Evolutionary conservation across 37 sponge, comb jelly and placozoan genomes (phyloP), one percentile per base, ranked within the genome.

Genomic region (Oopsacas minuta): DNA sequence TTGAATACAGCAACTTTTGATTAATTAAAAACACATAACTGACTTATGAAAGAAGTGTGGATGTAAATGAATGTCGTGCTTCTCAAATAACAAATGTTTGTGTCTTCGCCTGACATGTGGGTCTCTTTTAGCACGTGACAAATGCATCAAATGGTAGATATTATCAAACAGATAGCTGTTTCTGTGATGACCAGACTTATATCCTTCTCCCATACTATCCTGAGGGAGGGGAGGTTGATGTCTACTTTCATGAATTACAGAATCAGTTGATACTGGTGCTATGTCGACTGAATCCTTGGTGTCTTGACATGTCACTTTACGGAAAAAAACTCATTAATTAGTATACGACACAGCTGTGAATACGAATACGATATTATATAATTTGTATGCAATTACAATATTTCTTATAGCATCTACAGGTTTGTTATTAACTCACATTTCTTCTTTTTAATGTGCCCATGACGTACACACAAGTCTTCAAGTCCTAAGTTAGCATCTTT

Each of bases 31-130:
- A 15, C 8, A 42, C 8, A 42, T 42, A 42, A 15, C 20, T 61
- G 7, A 61, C 75, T 61, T 61, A n/a, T 61, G 75, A 34, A 61
- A 61, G 75, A 61, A 61, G 75, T 61, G 75, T n/a, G 75, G 75
- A n/a, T 61, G 75, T 5, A 61, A 34, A 61, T 61, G 75, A 3
- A 61, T 61, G 75, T 61, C 75, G 22, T 61, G 75, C 30, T 61
- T 61, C 75, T 61, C 75, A 34, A 61, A 61, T 34, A 61, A 61
- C 28, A 61, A n/a, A 61, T 61, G 75, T n/a, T 61, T 61, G 22
- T 61, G 75, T n/a, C 75, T 61, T 3, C 75, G 3, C 17, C 75
- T 3, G 22, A 61, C 30, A 61, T 61, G 75, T 3, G 75, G 75
- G 1, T 61, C 75, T n/a, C 75, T 10, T 34, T 61, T 61, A n/a